phyloP scores from a whole-genome alignment of 1,140 invertebrate species.

The Xylocopa sonorina region DNA sequence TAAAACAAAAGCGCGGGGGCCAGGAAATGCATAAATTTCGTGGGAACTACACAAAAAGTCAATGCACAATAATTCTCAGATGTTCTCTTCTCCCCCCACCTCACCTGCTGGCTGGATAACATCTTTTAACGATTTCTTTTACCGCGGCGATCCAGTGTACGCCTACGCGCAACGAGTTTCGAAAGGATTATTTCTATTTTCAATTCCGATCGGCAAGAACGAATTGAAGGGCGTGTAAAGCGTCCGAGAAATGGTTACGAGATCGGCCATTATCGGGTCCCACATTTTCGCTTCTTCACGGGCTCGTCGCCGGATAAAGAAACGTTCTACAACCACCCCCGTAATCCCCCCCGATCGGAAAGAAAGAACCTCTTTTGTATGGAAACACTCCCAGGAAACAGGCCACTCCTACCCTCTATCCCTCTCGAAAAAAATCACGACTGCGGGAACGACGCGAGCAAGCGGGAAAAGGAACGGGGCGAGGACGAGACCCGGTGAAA shows the following conservation, averaged over 20 bases:
- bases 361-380: background rate
- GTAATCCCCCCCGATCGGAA: background rate
- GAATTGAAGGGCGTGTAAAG: background rate
- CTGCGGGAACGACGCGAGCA: no score
- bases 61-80: no score
- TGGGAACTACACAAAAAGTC: no score
- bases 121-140: no score
- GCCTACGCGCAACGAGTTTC: background rate
- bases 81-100: no score
- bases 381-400: background rate
- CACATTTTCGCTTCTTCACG: background rate
- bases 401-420: background rate
- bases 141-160: no score
- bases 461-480: no score
- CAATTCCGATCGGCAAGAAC: accelerated
- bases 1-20: background rate
- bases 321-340: background rate
- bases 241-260: background rate
- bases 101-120: no score
- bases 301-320: background rate
- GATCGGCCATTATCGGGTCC: background rate
- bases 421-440: background rate
- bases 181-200: background rate
- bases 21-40: background rate
- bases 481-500: no score